phyloP scores from a whole-genome alignment of 2,888 invertebrate species.

The Tillus elongatus region DNA sequence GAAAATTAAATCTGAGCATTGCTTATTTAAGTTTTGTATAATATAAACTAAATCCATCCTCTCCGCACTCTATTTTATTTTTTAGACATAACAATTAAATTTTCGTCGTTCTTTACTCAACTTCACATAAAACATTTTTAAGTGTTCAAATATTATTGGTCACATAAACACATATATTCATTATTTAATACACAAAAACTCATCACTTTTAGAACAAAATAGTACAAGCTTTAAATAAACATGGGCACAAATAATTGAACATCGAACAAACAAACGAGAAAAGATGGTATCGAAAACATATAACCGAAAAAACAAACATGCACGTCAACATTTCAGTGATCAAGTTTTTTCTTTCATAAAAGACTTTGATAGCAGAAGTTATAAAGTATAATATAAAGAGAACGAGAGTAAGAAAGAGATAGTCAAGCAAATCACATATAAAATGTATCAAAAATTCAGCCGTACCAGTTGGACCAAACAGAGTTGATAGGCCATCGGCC shows the following conservation, averaged over 20 bases:
- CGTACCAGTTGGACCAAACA: conserved; percentile 36
- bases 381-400: conserved; percentile 15
- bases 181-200: too few relatives aligned
- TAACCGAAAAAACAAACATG: conserved; percentile 18
- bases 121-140: too few relatives aligned
- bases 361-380: conserved; percentile 15
- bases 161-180: too few relatives aligned
- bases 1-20: too few relatives aligned
- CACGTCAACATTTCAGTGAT: conserved; percentile 12
- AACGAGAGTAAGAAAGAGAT: conserved; percentile 18
- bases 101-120: too few relatives aligned
- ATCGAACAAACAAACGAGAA: conserved; percentile 5
- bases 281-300: conserved; percentile 5
- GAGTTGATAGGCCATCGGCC: conserved; percentile 27
- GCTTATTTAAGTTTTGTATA: too few relatives aligned
- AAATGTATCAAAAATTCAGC: conserved; percentile 34
- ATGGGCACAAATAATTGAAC: background rate
- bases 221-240: conserved; percentile 1
- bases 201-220: too few relatives aligned
- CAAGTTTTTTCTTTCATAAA: too few relatives aligned
- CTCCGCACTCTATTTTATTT: too few relatives aligned
- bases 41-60: too few relatives aligned
- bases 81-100: too few relatives aligned
- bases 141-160: too few relatives aligned
- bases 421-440: conserved; percentile 30